These are phyloP conservation scores for Hypselothyrea guttata DNA, from an alignment of 2,888 invertebrate genomes.

Conservation along the genomic window DNA sequence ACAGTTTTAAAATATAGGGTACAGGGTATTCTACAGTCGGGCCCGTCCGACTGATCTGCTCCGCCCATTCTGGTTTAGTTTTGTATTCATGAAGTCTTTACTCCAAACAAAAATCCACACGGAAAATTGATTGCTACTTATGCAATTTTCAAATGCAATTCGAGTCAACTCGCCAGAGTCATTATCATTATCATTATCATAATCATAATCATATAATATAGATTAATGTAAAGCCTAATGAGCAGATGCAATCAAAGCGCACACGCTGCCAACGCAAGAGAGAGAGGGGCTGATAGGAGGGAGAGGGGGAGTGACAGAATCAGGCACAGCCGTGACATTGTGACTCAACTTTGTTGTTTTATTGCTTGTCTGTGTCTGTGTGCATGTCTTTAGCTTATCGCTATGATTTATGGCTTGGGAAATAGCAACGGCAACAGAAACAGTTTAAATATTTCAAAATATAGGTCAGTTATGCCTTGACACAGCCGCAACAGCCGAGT, in stretches of 20 bases:
- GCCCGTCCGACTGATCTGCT: no score
- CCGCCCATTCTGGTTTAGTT: no score
- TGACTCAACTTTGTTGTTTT: conserved; percentile 29
- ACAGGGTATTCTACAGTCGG: no score
- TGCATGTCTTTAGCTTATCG: conserved; percentile 29
- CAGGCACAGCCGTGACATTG: conserved; percentile 39
- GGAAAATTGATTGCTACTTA: conserved; percentile 2
- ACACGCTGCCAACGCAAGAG: background rate
- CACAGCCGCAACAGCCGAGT: background rate
- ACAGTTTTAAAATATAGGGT: no score
- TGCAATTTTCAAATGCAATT: conserved; percentile 25
- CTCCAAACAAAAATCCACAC: no score
- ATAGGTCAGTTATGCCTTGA: conserved; percentile 42
- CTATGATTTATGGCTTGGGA: conserved; percentile 43
- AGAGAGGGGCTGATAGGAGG: background rate
- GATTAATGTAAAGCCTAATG: conserved; percentile 24
- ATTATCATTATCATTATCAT: conserved; percentile 33
- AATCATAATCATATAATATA: conserved; percentile 2
- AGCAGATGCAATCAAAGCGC: conserved; percentile 27
- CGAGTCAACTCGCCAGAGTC: conserved; percentile 11
- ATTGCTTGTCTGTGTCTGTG: conserved; percentile 1
- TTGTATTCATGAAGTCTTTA: no score
- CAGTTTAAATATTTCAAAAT: conserved; percentile 42
- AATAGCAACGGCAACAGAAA: conserved; percentile 16
- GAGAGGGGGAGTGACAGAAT: background rate